A percentile compares a stretch with the other conserved stretches of the same genome.
These are phyloP conservation scores for Leptoteleia sp. DNA, from an alignment of 1,140 invertebrate species.

Conservation along the genomic window DNA sequence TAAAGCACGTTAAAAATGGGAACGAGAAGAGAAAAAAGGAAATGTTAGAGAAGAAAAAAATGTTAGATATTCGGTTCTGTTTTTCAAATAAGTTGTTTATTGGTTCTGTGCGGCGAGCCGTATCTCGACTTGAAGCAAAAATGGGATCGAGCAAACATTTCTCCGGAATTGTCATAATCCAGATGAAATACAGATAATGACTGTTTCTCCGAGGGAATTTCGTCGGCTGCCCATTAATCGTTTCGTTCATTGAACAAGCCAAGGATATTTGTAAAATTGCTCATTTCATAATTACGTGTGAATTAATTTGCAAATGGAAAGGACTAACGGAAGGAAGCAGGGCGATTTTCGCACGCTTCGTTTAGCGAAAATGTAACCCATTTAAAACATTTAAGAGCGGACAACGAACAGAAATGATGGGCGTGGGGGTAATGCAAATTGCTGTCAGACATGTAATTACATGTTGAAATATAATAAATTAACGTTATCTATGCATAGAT, in stretches of 20 bases:
- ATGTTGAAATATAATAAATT: too few species aligned
- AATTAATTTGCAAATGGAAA: conserved; percentile 34
- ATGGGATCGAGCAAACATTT: conserved; percentile 7
- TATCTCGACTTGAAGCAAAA: conserved; percentile 2
- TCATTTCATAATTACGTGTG: conserved; percentile 12
- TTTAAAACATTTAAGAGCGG: too few species aligned
- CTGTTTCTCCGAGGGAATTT: not conserved
- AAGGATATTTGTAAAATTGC: not conserved
- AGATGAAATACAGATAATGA: conserved; percentile 11
- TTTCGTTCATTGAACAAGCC: too few species aligned
- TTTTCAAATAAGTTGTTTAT: conserved; percentile 41
- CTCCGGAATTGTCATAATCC: conserved; percentile 11
- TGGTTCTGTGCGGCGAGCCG: conserved; percentile 5
- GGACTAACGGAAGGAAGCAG: conserved; percentile 16
- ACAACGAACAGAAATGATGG: too few species aligned
- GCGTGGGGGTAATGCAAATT: too few species aligned
- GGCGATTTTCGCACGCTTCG: conserved; percentile 43
- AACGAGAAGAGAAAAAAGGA: too few species aligned
- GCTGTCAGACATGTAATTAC: too few species aligned
- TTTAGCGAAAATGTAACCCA: conserved; percentile 34
- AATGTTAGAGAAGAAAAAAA: too few species aligned
- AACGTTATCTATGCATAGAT: too few species aligned
- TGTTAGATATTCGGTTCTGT: conserved; percentile 10
- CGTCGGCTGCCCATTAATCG: not conserved
- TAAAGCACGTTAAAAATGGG: too few species aligned